These are phyloP conservation scores for Hirundo rustica DNA, from an alignment of 2,797 vertebrate species.

Conservation along the genomic window DNA sequence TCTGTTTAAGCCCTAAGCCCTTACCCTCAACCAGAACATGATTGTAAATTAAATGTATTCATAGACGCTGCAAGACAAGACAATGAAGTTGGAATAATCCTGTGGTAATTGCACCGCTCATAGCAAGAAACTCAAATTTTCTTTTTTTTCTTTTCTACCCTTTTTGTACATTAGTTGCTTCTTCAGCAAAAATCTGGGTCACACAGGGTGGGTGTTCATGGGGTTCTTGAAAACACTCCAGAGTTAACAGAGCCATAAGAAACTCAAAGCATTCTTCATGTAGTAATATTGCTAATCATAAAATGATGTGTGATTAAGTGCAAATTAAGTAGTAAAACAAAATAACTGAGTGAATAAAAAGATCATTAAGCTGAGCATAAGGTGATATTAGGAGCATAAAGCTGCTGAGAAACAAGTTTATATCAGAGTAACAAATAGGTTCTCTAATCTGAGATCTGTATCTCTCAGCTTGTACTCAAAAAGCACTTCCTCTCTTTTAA, in stretches of 20 bases:
- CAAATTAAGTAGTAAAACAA: slow-evolving; percentile 45
- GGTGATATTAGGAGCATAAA: not conserved
- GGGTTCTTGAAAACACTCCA: not conserved
- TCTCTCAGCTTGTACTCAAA: not conserved
- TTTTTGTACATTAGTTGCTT: not conserved
- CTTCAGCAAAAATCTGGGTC: not conserved
- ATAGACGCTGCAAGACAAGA: not conserved
- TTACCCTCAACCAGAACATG: not conserved
- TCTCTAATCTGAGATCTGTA: slow-evolving; percentile 13
- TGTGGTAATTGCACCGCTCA: not conserved
- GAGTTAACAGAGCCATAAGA: not conserved
- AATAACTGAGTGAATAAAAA: slow-evolving; percentile 39
- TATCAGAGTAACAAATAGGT: slow-evolving; percentile 11
- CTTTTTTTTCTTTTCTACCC: not conserved
- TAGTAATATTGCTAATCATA: slow-evolving; percentile 14
- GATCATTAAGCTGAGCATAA: slow-evolving; percentile 4
- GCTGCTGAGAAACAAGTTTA: not conserved
- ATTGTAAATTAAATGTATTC: not conserved
- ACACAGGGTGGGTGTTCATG: not conserved
- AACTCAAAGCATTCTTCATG: not conserved
- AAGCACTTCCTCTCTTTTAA: slow-evolving; percentile 30
- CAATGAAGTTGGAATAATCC: not conserved
- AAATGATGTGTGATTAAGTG: slow-evolving; percentile 30
- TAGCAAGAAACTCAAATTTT: not conserved
- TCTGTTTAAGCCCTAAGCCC: not conserved